Evolutionary conservation across 2,888 invertebrate genomes (phyloP).

Genomic region (Euclidia mi): DNA sequence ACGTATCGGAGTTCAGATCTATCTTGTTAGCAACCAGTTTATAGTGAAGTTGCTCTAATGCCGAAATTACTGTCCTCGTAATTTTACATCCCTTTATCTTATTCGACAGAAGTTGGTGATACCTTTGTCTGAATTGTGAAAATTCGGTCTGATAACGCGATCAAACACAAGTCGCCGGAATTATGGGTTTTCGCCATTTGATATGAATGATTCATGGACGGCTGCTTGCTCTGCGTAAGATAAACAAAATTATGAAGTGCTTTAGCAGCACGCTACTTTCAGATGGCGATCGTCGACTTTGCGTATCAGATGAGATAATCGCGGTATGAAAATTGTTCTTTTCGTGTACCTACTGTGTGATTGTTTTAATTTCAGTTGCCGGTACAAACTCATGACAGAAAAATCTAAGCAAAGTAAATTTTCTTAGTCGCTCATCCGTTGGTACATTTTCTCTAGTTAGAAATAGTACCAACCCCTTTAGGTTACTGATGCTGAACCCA

Average conservation of each 20-base stretch:
- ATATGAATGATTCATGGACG: constrained; percentile 39
- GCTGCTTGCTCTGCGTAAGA: constrained; percentile 7
- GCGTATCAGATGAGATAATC: no score
- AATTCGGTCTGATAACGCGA: constrained; percentile 70
- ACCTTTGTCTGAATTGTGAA: constrained; percentile 73
- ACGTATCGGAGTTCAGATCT: constrained; percentile 43
- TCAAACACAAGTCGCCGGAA: constrained; percentile 64
- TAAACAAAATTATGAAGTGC: neutral
- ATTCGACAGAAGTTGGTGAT: constrained; percentile 82
- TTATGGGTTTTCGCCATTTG: constrained; percentile 55
- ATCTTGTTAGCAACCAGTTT: constrained; percentile 68
- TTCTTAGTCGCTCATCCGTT: no score
- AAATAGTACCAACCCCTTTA: no score
- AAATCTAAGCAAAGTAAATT: no score
- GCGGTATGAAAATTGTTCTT: no score
- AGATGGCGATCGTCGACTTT: no score
- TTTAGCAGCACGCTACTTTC: no score
- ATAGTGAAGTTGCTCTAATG: constrained; percentile 74
- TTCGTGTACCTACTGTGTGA: no score
- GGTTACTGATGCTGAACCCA: no score
- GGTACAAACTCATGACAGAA: no score
- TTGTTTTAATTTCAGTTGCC: no score
- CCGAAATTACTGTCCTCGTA: constrained; percentile 79
- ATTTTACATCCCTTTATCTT: constrained; percentile 86
- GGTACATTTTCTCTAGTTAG: no score